Conservation (phyloP, 2,113 vertebrate genomes). For the Muntiacus reevesi region DNA sequence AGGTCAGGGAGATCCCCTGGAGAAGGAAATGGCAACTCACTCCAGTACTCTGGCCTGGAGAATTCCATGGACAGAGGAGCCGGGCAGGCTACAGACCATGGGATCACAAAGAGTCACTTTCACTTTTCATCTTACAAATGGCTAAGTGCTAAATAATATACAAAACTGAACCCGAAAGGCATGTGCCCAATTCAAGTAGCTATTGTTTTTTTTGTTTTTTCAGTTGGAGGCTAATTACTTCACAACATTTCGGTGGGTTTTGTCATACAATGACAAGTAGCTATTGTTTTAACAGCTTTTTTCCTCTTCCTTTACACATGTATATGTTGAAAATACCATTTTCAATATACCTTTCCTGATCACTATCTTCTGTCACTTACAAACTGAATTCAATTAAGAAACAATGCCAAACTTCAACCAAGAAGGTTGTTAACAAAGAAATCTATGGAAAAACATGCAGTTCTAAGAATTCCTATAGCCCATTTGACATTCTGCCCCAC, state of each 20-base stretch:
- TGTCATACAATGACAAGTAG: neutral
- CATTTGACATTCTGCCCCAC: neutral
- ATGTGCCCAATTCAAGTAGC: neutral
- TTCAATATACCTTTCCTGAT: neutral
- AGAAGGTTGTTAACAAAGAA: neutral
- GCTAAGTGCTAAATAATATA: neutral
- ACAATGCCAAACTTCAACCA: slow-evolving; percentile 16
- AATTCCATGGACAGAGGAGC: neutral
- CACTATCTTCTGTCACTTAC: neutral
- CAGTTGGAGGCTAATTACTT: no score
- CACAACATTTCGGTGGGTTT: no score
- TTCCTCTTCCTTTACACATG: neutral
- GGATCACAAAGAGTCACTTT: neutral
- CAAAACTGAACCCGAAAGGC: neutral
- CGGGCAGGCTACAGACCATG: neutral
- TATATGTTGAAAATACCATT: neutral
- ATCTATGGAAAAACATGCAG: neutral
- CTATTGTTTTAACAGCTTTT: neutral
- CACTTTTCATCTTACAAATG: neutral
- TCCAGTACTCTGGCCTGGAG: neutral
- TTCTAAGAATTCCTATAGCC: neutral
- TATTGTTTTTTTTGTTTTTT: neutral
- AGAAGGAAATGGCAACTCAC: neutral
- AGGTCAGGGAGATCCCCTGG: neutral
- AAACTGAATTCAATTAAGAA: neutral